Conservation (phyloP, 2,113 vertebrate species). For the Scomber scombrus region DNA sequence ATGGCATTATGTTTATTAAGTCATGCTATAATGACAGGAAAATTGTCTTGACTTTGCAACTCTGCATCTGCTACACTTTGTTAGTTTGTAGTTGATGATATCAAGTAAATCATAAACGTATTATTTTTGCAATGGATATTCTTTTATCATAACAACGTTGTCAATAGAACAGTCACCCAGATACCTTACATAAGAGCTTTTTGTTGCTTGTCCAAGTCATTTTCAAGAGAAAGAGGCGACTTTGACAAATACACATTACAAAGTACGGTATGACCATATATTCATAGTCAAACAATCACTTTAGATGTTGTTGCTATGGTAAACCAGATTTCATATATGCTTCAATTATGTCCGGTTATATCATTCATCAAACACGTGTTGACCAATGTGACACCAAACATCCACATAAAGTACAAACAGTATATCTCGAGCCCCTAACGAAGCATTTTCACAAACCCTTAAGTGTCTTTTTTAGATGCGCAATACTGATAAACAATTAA, state of each 20-base stretch:
- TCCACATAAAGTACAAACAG: background rate
- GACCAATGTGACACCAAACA: conserved; percentile 15
- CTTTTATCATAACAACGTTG: background rate
- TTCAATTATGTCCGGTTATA: conserved; percentile 53
- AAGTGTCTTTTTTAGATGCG: background rate
- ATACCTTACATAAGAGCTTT: conserved; percentile 8
- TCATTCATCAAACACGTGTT: conserved; percentile 43
- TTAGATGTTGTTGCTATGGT: conserved; percentile 66
- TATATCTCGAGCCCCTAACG: background rate
- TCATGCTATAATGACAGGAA: no score
- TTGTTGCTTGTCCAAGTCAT: conserved; percentile 6
- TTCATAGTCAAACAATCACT: conserved; percentile 47
- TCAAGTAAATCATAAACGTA: background rate
- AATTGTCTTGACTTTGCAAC: no score
- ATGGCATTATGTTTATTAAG: no score
- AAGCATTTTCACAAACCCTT: background rate
- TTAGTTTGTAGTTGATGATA: background rate
- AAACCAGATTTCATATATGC: conserved; percentile 50
- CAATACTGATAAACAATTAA: no score
- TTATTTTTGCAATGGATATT: conserved; percentile 5
- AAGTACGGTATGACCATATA: conserved; percentile 38
- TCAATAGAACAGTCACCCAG: background rate
- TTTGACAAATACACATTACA: conserved; percentile 26
- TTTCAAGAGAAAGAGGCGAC: background rate
- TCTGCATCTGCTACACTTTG: background rate